These are phyloP conservation scores for Scelioninae gen. 2 DNA, from an alignment of 2,888 invertebrate species.

Conservation along the genomic window DNA sequence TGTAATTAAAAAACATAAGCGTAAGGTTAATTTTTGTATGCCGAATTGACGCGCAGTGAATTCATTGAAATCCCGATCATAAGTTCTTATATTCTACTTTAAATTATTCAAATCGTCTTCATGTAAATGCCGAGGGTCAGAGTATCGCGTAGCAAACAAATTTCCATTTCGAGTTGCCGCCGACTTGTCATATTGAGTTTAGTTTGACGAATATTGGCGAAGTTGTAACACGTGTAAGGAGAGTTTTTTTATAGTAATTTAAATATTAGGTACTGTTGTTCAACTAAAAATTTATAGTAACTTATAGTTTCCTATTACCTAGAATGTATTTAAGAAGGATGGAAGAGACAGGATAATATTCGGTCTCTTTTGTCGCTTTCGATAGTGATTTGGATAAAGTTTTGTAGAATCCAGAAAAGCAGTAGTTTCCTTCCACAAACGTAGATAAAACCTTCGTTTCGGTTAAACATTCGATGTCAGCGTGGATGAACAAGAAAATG, in stretches of 20 bases:
- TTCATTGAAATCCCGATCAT: constrained; percentile 1
- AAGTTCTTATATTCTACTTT: constrained; percentile 10
- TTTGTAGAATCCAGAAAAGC: constrained; percentile 20
- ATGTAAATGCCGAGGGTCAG: constrained; percentile 2
- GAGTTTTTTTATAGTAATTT: constrained; percentile 48
- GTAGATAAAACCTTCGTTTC: too few relatives aligned
- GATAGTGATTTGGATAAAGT: constrained; percentile 18
- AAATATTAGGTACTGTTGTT: constrained; percentile 42
- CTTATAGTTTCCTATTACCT: constrained; percentile 32
- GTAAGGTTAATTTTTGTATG: neutral
- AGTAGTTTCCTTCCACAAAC: constrained; percentile 18
- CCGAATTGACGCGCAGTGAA: constrained; percentile 7
- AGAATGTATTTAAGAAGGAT: constrained; percentile 22
- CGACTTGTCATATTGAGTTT: constrained; percentile 40
- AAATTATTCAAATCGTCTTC: constrained; percentile 27
- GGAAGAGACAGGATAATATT: constrained; percentile 18
- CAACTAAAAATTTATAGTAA: constrained; percentile 34
- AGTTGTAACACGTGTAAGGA: constrained; percentile 45
- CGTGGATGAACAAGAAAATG: too few relatives aligned
- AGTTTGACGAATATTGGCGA: constrained; percentile 36
- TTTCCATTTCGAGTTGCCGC: constrained; percentile 14
- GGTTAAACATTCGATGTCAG: too few relatives aligned
- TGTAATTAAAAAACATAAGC: neutral
- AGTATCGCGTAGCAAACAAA: constrained; percentile 14
- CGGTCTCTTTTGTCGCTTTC: constrained; percentile 12